Evolutionary conservation across 2,888 invertebrate species (phyloP).

Genomic region (Leptinotarsa haldemani): DNA sequence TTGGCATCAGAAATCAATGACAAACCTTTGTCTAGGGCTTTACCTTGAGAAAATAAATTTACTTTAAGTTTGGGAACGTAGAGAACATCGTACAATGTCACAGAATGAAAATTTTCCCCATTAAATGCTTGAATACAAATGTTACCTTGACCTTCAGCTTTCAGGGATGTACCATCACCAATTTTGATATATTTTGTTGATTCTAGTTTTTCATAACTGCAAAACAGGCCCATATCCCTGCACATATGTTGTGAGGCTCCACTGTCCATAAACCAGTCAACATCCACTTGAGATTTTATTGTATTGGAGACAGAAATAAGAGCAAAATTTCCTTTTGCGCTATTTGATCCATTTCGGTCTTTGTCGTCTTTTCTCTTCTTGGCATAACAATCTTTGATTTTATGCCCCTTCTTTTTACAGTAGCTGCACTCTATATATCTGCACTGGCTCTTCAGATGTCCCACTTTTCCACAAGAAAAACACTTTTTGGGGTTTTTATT

Average conservation of each 20-base stretch:
- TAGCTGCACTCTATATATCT: conserved; percentile 34
- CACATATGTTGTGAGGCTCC: conserved; percentile 44
- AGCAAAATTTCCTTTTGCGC: neutral
- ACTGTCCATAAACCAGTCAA: conserved; percentile 30
- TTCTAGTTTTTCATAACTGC: neutral
- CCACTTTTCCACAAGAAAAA: conserved; percentile 29
- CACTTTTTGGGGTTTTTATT: conserved; percentile 24
- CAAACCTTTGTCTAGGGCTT: conserved; percentile 46
- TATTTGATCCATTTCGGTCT: conserved; percentile 10
- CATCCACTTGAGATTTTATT: neutral
- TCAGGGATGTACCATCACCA: conserved; percentile 29
- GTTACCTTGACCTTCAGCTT: conserved; percentile 33
- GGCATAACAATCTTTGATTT: conserved; percentile 29
- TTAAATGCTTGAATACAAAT: conserved; percentile 30
- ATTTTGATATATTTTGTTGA: conserved; percentile 32
- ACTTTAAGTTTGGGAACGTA: conserved; percentile 44
- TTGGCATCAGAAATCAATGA: conserved; percentile 39
- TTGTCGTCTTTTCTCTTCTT: conserved; percentile 30
- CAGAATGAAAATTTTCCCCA: conserved; percentile 31
- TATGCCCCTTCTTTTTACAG: conserved; percentile 39
- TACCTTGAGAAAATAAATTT: conserved; percentile 47
- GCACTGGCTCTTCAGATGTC: conserved; percentile 30
- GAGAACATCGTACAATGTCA: conserved; percentile 41
- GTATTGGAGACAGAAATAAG: conserved; percentile 21
- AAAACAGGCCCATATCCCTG: conserved; percentile 30